Evolutionary conservation across 2,113 vertebrate species (phyloP), one percentile per base, ranked within the genome.

Genomic region (Carollia perspicillata): DNA sequence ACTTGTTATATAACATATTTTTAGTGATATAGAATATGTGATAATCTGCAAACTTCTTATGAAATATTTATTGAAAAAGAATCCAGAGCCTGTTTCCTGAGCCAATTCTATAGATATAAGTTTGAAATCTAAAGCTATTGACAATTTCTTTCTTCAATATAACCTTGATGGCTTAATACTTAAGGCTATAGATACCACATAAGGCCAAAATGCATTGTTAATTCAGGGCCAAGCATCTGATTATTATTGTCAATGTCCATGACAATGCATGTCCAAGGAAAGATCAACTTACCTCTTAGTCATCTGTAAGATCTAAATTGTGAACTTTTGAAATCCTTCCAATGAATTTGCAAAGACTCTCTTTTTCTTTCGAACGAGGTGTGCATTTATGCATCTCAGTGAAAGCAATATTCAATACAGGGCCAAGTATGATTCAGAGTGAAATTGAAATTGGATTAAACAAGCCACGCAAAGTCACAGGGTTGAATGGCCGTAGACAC

Each of bases 361-460:
- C 40, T 74, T 63, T 58, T 63, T 9, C 33, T 96, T 86, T 89
- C 72, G 30, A 88, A 71, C 14, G 94, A 91, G 65, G 63, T 89
- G 7, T 5, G 9, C 55, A 94, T n/a, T 81, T 89, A 88, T 10
- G 84, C 84, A 95, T 95, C 93, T 47, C 88, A 81, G 8, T 89
- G 72, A 95, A 84, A 90, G 30, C 74, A 95, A 86, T 94, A 40
- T 26, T 47, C 23, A n/a, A 84, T 75, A 23, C 2, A 26, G 90
- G 72, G 81, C 93, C 84, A 93, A 96, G 92, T 96, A 53, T 75
- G 75, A 97, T 94, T 98, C 84, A 96, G 69, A 97, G 90, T 11
- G 53, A 95, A 97, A 95, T 16, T 93, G 72, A 97, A 96, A 84
- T 55, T 84, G 35, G 30, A 94, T 97, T 96, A 96, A 96, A 95